Conservation (phyloP, 2,797 vertebrate genomes). For the Semaprochilodus insignis region DNA sequence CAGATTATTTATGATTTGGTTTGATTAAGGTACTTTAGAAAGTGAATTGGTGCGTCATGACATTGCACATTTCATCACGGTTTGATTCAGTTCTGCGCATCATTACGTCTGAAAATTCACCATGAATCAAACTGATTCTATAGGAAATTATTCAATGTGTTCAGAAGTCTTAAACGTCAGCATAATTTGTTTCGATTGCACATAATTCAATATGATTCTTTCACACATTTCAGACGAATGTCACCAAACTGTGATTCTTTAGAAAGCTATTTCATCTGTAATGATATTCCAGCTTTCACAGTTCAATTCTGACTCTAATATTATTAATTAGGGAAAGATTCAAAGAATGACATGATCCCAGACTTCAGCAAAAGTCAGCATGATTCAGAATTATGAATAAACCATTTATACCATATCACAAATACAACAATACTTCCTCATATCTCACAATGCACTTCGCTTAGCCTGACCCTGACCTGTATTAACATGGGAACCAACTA, state of each 20-base stretch:
- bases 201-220: too few species aligned
- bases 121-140: too few species aligned
- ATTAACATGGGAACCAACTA: conserved; percentile 56
- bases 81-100: not conserved
- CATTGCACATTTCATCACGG: too few species aligned
- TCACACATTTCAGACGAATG: not conserved
- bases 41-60: not conserved
- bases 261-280: too few species aligned
- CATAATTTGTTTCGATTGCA: too few species aligned
- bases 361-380: too few species aligned
- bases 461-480: conserved; percentile 60
- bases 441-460: conserved; percentile 11
- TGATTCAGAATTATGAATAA: too few species aligned
- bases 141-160: not conserved
- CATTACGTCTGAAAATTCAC: too few species aligned
- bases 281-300: too few species aligned
- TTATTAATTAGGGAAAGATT: not conserved
- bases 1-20: too few species aligned
- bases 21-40: not conserved
- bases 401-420: too few species aligned
- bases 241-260: not conserved
- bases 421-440: not conserved
- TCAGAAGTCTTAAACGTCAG: not conserved
- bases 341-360: not conserved
- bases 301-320: too few species aligned